These are phyloP conservation scores for Castor canadensis DNA, from an alignment of 2,113 vertebrate species.

Conservation along the genomic window DNA sequence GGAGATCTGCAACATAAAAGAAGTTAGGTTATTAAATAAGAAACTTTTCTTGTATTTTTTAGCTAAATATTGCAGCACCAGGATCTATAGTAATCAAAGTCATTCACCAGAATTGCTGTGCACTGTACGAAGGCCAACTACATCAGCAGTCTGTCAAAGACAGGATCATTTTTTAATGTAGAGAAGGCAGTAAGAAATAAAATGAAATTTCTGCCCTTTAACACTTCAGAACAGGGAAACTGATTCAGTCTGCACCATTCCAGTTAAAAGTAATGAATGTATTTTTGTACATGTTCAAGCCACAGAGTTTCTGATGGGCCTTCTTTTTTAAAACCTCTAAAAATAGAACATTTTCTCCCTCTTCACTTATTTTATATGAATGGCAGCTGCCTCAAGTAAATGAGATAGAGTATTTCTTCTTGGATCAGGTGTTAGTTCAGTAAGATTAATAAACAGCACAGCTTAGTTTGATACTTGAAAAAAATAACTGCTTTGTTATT, in stretches of 20 bases:
- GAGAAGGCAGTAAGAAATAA: slow-evolving; percentile 37
- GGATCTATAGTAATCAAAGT: slow-evolving; percentile 36
- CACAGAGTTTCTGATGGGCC: not conserved
- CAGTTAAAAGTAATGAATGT: slow-evolving; percentile 55
- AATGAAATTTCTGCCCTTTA: slow-evolving; percentile 67
- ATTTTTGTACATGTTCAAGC: not conserved
- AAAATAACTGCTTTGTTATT: not conserved
- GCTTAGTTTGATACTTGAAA: slow-evolving; percentile 22
- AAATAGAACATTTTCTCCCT: not conserved
- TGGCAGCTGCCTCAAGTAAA: slow-evolving; percentile 22
- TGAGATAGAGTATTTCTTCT: not conserved
- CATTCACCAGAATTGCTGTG: not conserved
- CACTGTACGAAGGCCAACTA: not conserved
- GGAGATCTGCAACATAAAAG: no score
- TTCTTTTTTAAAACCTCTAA: not conserved
- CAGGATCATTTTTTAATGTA: slow-evolving; percentile 28
- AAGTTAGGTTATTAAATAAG: not conserved
- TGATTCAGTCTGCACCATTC: slow-evolving; percentile 31
- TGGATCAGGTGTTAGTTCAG: slow-evolving; percentile 8
- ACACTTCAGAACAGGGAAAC: slow-evolving; percentile 41
- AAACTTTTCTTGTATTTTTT: not conserved
- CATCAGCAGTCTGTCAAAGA: not conserved
- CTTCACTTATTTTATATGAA: slow-evolving; percentile 28
- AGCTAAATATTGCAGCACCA: not conserved
- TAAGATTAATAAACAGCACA: slow-evolving; percentile 11